Evolutionary conservation across 2,888 invertebrate genomes (phyloP), one percentile per base, ranked within the genome.

Genomic region (Drosophila kanekoi): DNA sequence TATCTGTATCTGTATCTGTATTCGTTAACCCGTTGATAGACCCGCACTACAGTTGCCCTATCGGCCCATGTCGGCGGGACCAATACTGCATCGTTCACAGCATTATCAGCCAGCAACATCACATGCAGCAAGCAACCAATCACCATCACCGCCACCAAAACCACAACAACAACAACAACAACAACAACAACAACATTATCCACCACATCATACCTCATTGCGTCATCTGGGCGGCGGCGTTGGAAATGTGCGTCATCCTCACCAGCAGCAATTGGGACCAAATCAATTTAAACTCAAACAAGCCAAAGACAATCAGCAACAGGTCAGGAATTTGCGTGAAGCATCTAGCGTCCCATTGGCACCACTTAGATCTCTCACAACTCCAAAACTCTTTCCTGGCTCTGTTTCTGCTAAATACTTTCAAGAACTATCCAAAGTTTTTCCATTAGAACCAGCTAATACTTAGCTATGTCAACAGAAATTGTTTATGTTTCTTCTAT

Each of bases 51-150:
- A 92, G 87, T 87, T 92, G 81, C 92, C 92, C 63, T 91, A 92
- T 90, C 91, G 92, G 67, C 92, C 92, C 75, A 88, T 92, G 89
- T 92, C 92, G 81, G 92, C 92, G 78, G 92, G 92, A 82, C 92
- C 92, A 81, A 90, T 92, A 77, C 83, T 92, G 69, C 92, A 92
- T 91, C 92, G 92, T 66, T 90, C 92, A 85, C 90, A 86, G 71
- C 77, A 81, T 87, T 87, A 83, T 85, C 83, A 83, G 86, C 60
- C 83, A 87, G 72, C 62, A 54, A 57, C 68, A 73, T 48, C 74
- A 56, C 68, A 63, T 69, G 58, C 77, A 59, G 68, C 74, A 59
- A 77, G 67, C 68, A 84, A 77, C 79, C 81, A 63, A 80, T 79
- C 80, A 80, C 71, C 79, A 77, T 67, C 72, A 72, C 72, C 77